phyloP scores from a whole-genome alignment of 1,140 invertebrate genomes.

The Bombus vancouverensis region DNA sequence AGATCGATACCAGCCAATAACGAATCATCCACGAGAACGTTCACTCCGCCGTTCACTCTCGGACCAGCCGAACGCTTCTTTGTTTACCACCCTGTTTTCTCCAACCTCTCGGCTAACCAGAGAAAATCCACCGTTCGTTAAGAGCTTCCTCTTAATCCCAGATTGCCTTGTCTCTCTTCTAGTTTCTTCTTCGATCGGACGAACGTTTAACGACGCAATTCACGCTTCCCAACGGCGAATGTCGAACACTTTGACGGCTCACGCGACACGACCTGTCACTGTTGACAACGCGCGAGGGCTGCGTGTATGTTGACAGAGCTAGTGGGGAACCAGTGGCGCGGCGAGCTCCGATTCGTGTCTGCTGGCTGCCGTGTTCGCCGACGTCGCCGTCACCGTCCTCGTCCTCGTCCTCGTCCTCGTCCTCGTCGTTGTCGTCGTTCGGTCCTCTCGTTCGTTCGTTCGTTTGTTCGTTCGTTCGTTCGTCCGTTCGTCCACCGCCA shows the following conservation, averaged over 20 bases:
- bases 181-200: neutral
- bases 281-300: slow-evolving; percentile 31
- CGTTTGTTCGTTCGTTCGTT: slow-evolving; percentile 49
- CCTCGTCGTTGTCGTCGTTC: slow-evolving; percentile 59
- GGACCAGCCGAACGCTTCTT: neutral
- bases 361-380: slow-evolving; percentile 46
- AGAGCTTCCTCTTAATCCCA: neutral
- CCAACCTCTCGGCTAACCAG: neutral
- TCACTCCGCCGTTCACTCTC: slow-evolving; percentile 2
- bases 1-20: slow-evolving; percentile 1
- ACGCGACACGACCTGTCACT: slow-evolving; percentile 37
- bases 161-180: neutral
- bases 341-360: slow-evolving; percentile 51
- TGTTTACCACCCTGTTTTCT: slow-evolving; percentile 5
- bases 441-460: slow-evolving; percentile 49
- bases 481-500: slow-evolving; percentile 57
- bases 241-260: neutral
- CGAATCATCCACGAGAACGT: slow-evolving; percentile 10
- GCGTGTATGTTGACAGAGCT: neutral
- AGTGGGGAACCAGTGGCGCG: slow-evolving; percentile 37
- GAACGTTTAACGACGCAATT: neutral
- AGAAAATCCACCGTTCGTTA: no score
- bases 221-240: neutral
- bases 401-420: slow-evolving; percentile 59
- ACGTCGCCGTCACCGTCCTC: slow-evolving; percentile 52